Conservation (phyloP, 1,140 invertebrate species). For the Bombus cullumanus region DNA sequence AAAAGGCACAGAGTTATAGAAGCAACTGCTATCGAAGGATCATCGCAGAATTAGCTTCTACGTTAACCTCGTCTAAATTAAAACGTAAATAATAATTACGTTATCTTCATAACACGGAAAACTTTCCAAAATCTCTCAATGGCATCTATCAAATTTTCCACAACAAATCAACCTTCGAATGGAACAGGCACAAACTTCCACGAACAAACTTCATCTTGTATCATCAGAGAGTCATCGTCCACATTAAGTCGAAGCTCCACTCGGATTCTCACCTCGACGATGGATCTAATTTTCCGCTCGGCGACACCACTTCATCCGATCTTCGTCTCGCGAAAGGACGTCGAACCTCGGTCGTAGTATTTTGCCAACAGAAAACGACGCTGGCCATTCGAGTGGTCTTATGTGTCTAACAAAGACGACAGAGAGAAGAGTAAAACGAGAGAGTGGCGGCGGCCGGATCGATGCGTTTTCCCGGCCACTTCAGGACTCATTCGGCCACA, state of each 20-base stretch:
- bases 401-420: background rate
- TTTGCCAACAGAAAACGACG: background rate
- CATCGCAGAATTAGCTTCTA: too few species aligned
- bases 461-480: constrained; percentile 29
- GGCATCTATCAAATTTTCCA: too few species aligned
- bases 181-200: background rate
- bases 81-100: too few species aligned
- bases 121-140: too few species aligned
- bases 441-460: background rate
- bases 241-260: background rate
- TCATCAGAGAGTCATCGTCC: background rate
- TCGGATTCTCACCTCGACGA: background rate
- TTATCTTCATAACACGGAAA: background rate
- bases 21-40: too few species aligned
- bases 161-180: background rate
- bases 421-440: background rate
- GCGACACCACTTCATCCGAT: background rate
- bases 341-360: background rate
- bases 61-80: too few species aligned
- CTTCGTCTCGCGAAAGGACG: background rate
- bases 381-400: background rate
- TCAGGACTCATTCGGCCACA: constrained; percentile 27
- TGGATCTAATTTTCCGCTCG: constrained; percentile 21
- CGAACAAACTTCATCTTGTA: background rate
- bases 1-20: too few species aligned